Evolutionary conservation across 2,797 vertebrate species (phyloP).

Genomic region (Toxotes lorentzi): DNA sequence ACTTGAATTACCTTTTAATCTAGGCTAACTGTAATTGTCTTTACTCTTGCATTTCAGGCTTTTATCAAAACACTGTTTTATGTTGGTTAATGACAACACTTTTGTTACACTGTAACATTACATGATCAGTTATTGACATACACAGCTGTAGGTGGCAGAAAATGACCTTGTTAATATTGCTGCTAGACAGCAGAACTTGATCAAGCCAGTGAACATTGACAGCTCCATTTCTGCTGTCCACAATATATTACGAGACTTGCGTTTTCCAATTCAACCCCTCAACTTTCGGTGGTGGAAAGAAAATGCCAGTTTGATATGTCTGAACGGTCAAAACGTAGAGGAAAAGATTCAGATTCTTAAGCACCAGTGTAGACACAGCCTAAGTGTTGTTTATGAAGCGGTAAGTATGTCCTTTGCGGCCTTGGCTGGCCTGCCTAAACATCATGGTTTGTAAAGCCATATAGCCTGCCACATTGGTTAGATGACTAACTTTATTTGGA

Average conservation of each 20-base stretch:
- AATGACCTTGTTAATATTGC: not conserved
- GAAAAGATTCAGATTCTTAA: constrained; percentile 2
- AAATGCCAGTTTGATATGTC: not conserved
- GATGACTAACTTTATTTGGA: constrained; percentile 38
- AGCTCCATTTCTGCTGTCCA: not conserved
- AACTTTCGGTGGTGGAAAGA: not conserved
- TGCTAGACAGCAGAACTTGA: not conserved
- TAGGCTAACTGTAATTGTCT: too few relatives aligned
- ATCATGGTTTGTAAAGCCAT: constrained; percentile 5
- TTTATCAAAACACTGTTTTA: too few relatives aligned
- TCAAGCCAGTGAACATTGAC: not conserved
- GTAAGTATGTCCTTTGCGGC: not conserved
- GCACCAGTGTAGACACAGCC: not conserved
- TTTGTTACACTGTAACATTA: too few relatives aligned
- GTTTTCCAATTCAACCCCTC: not conserved
- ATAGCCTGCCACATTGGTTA: constrained; percentile 8
- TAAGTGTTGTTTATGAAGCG: not conserved
- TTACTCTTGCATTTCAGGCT: too few relatives aligned
- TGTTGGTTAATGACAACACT: too few relatives aligned
- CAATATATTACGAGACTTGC: not conserved
- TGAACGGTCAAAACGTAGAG: constrained; percentile 1
- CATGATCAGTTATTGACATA: too few relatives aligned
- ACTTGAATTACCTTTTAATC: too few relatives aligned
- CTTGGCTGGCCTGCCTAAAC: not conserved
- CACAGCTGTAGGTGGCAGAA: too few relatives aligned